A percentile compares a stretch with the other conserved stretches of the same genome.
phyloP scores from a whole-genome alignment of 2,113 vertebrate genomes.

The Mungos mungo region DNA sequence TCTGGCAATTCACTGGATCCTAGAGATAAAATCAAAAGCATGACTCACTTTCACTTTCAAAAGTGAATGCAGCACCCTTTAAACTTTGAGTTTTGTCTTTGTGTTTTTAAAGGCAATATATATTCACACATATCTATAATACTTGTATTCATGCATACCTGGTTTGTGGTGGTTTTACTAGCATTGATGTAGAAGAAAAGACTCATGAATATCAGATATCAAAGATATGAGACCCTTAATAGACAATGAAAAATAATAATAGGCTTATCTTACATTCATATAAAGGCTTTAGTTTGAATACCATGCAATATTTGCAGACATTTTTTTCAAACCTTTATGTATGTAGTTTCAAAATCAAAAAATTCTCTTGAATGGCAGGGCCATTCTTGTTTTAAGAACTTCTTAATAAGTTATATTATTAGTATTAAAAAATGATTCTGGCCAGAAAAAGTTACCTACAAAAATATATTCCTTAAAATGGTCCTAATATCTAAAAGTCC shows the following conservation, averaged over 20 bases:
- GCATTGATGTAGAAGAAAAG: neutral
- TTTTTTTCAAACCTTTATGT: neutral
- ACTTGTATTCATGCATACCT: neutral
- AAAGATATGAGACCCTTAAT: neutral
- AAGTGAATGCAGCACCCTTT: constrained; percentile 60
- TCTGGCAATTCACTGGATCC: constrained; percentile 60
- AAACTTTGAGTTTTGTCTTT: constrained; percentile 29
- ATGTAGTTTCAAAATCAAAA: neutral
- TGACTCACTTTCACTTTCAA: constrained; percentile 52
- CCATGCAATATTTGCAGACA: neutral
- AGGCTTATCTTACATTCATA: neutral
- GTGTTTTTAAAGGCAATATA: constrained; percentile 31
- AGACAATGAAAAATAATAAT: constrained; percentile 13
- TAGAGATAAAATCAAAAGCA: constrained; percentile 75
- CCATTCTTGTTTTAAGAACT: neutral
- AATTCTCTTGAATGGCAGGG: neutral
- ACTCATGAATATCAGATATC: constrained; percentile 5
- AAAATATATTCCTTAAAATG: constrained; percentile 33
- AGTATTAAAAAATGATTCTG: neutral
- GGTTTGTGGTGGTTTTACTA: neutral
- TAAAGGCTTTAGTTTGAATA: constrained; percentile 36
- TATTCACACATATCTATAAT: neutral
- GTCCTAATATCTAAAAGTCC: neutral
- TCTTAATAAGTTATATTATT: neutral
- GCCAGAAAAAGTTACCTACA: neutral